A percentile compares a stretch with the other conserved stretches of the same genome.
phyloP scores from a whole-genome alignment of 2,888 invertebrate genomes.

The Allacma fusca region DNA sequence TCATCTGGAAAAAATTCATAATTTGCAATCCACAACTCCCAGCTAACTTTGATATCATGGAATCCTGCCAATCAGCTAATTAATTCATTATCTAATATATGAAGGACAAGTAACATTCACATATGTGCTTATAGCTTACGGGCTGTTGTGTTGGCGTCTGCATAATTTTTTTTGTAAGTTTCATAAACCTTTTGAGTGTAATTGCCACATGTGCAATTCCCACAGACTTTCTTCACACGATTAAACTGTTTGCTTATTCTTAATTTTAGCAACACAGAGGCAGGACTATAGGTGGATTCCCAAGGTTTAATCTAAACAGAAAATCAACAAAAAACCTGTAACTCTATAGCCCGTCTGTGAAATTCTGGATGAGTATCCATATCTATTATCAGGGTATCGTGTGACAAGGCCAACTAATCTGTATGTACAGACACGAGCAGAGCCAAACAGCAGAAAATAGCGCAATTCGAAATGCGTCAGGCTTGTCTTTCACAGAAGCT shows the following conservation, averaged over 20 bases:
- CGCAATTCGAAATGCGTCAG: too few relatives aligned
- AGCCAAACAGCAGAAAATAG: too few relatives aligned
- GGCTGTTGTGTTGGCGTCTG: too few relatives aligned
- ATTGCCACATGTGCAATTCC: not conserved
- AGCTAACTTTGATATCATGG: too few relatives aligned
- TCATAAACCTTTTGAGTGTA: not conserved
- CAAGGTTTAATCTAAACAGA: not conserved
- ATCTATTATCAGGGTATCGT: conserved; percentile 1
- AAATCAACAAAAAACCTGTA: not conserved
- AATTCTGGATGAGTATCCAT: not conserved
- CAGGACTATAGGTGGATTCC: not conserved
- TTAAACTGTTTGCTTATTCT: not conserved
- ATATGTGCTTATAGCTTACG: too few relatives aligned
- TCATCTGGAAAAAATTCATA: too few relatives aligned
- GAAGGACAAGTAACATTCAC: too few relatives aligned
- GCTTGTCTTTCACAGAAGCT: too few relatives aligned
- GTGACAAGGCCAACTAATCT: not conserved
- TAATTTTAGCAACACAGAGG: not conserved
- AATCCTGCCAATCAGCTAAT: too few relatives aligned
- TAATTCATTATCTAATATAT: too few relatives aligned
- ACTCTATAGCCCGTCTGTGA: not conserved
- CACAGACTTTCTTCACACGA: not conserved
- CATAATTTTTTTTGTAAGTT: not conserved
- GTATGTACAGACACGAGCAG: too few relatives aligned
- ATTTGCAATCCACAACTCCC: too few relatives aligned